These are phyloP conservation scores for Polydrusus cervinus DNA, from an alignment of 2,888 invertebrate genomes.

Conservation along the genomic window DNA sequence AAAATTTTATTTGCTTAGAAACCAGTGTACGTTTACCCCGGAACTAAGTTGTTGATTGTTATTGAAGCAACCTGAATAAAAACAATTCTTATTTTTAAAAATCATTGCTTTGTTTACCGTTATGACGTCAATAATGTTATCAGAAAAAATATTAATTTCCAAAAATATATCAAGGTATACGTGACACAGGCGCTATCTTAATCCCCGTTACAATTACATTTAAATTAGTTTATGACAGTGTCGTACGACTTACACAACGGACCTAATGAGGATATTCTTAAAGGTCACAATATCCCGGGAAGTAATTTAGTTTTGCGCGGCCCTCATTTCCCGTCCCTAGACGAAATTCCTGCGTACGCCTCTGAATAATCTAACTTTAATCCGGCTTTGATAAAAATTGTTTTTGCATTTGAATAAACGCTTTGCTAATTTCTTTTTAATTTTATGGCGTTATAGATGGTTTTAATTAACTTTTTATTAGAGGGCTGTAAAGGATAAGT, in stretches of 20 bases:
- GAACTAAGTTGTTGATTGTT: too few species aligned
- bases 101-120: conserved; percentile 19
- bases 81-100: not conserved
- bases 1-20: too few species aligned
- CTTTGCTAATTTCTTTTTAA: conserved; percentile 27
- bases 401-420: conserved; percentile 21
- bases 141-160: conserved; percentile 20
- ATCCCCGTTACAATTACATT: conserved; percentile 28
- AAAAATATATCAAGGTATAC: conserved; percentile 29
- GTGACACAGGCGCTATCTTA: conserved; percentile 28
- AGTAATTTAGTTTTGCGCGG: too few species aligned
- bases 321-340: too few species aligned
- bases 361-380: conserved; percentile 19
- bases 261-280: too few species aligned
- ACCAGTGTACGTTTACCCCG: too few species aligned
- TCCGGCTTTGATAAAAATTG: conserved; percentile 22
- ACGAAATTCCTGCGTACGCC: too few species aligned
- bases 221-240: not conserved
- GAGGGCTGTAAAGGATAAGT: not conserved
- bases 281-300: too few species aligned
- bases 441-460: conserved; percentile 14
- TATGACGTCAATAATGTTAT: conserved; percentile 27
- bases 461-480: conserved; percentile 24
- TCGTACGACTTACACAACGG: too few species aligned
- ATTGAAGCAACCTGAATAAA: too few species aligned